phyloP scores from a whole-genome alignment of 1,140 invertebrate species.

The Aphelinus certus region DNA sequence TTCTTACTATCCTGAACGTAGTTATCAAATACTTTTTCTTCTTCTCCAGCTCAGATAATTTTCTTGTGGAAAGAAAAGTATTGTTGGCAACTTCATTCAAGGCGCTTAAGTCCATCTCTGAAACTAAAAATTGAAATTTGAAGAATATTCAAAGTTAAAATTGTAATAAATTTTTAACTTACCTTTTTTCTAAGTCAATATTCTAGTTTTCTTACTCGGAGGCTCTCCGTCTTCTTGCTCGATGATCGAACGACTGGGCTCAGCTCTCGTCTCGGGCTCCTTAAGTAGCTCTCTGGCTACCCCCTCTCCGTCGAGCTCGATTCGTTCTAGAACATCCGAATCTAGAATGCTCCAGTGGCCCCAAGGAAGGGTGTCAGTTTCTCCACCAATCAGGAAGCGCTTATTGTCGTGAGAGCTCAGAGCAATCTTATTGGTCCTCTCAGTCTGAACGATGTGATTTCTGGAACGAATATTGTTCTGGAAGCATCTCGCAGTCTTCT shows the following conservation, averaged over 20 bases:
- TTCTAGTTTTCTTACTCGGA: background rate
- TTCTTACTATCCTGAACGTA: background rate
- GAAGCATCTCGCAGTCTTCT: background rate
- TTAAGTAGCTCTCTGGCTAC: background rate
- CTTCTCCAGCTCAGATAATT: too few relatives aligned
- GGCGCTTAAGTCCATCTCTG: background rate
- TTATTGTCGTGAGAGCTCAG: constrained; percentile 44
- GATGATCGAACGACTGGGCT: background rate
- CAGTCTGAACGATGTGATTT: constrained; percentile 42
- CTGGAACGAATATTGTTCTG: constrained; percentile 31
- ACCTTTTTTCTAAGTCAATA: background rate
- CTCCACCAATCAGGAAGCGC: constrained; percentile 33
- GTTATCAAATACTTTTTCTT: too few relatives aligned
- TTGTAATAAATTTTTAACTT: background rate
- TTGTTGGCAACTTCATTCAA: background rate
- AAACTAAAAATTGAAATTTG: background rate
- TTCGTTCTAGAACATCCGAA: background rate
- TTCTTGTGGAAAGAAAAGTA: too few relatives aligned
- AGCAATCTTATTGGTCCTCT: constrained; percentile 43
- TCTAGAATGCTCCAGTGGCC: constrained; percentile 37
- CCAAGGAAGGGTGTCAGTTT: constrained; percentile 41
- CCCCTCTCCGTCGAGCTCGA: background rate
- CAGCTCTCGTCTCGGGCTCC: background rate
- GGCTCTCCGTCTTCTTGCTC: background rate
- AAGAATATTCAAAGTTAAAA: background rate